Evolutionary conservation across 2,113 vertebrate genomes (phyloP), one percentile per base, ranked within the genome.

Genomic region (Pycnonotus jocosus): DNA sequence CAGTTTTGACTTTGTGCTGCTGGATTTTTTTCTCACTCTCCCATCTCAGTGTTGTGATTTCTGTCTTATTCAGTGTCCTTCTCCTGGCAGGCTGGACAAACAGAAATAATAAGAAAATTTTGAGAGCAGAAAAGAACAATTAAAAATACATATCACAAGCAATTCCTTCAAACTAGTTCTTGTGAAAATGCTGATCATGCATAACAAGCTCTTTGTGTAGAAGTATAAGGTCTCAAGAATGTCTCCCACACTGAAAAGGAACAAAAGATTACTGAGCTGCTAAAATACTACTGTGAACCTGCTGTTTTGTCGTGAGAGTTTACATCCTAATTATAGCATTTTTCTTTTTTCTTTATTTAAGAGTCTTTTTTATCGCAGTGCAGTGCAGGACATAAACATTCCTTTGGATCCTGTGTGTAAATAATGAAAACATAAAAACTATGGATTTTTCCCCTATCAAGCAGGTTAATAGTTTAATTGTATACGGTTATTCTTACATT

Each of bases 391-490:
- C 90, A 80, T 77, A 95, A 95, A 90, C 94, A 96, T 97, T 92
- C 94, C 86, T 94, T 92, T 91, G 95, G 96, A 96, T 97, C 95
- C 88, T 93, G 82, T 33, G 84, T 93, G 80, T 97, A 95, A 97
- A 97, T 97, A 97, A 98, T 95, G 95, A 97, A 98, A 98, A 97
- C 94, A 88, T 93, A 96, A 97, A 96, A 95, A 93, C 77, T 96
- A 95, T 94, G 95, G 95, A 96, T 97, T 98, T 96, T 97, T 95
- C 93, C 93, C 95, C 97, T 86, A 96, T 97, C 90, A 96, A 92
- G 92, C 92, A 98, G 98, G 98, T 98, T 99, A 99, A 99, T 99
- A 98, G 99, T 98, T 99, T 99, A 99, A 99, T 99, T 99, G 99
- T 99, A 97, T 96, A 97, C 96, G 94, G 98, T 99, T 99, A 99